Base-by-base conservation (phyloP, 2,797 vertebrate species). In the Salmo trutta region DNA sequence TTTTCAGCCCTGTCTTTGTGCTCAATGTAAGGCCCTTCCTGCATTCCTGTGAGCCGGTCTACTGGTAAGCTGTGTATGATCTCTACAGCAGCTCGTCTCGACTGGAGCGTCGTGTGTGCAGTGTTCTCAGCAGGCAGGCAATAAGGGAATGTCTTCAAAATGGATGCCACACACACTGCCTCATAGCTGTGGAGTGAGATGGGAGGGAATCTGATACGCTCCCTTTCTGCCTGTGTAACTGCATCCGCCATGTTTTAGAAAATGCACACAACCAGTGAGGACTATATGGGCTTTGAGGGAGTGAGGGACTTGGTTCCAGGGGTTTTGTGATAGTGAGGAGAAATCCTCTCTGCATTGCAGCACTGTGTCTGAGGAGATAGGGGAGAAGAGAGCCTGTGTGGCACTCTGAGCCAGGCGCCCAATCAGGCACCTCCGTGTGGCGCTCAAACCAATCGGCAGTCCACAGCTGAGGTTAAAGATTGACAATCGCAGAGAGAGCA, bases 341-440 rank as follows among this genome's bases (percentile, higher is more conserved):
- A 92, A 95, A 95, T 94, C 82, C 91, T 94, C 95, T 93, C 97
- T 97, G 97, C 97, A 98, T 96, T 98, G 97, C 97, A 98, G 96
- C 95, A 96, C 94, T 95, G 94, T 94, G 93, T 96, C 93, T 94
- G 91, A 93, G 94, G 90, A 87, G 87, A 91, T 93, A 95, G 93
- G 92, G 94, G 94, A 96, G 95, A 93, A 94, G 89, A 91, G 92
- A 93, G 93, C 87, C 89, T 85, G 92, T 94, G 94, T 95, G 94
- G 93, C 91, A 93, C 90, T 88, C 93, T 77, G 87, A 91, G 88
- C 87, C 76, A 80, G 88, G 92, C 90, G 90, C 92, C 97, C 96
- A 97, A 95, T 96, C 94, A 88, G 90, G 79, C 91, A 86, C 90
- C 92, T 95, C 93, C 87, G 41, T 94, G 91, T 93, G 90, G 89